phyloP scores from a whole-genome alignment of 2,113 vertebrate species.

The Chloropsis cyanopogon region DNA sequence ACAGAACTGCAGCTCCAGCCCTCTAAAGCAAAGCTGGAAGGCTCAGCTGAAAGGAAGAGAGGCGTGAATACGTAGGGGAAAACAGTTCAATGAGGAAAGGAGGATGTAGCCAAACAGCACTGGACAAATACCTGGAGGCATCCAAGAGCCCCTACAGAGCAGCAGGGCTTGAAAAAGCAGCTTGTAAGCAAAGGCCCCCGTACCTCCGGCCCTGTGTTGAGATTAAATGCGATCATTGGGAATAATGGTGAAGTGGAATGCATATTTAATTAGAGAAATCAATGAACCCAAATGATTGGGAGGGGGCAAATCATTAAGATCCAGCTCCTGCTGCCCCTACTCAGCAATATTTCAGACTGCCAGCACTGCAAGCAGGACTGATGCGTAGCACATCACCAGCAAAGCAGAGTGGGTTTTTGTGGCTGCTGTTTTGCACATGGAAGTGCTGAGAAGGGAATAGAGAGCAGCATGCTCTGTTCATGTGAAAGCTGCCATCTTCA shows the following conservation, averaged over 20 bases:
- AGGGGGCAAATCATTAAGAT: neutral
- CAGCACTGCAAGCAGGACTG: rapidly evolving
- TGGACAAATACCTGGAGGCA: neutral
- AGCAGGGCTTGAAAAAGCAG: neutral
- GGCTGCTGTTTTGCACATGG: neutral
- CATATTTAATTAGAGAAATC: slow-evolving; percentile 47
- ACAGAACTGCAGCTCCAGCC: neutral
- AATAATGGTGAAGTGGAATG: slow-evolving; percentile 19
- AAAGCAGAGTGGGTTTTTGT: neutral
- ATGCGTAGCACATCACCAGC: neutral
- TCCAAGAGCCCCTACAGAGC: neutral
- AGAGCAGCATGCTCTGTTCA: neutral
- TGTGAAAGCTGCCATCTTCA: neutral
- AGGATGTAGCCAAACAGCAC: neutral
- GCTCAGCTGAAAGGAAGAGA: neutral
- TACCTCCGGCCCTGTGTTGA: neutral
- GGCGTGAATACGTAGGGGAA: neutral
- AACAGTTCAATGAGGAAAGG: neutral
- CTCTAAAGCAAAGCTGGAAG: neutral
- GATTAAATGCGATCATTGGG: neutral
- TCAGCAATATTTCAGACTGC: neutral
- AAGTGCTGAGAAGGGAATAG: neutral
- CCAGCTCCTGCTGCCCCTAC: neutral
- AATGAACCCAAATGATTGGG: neutral
- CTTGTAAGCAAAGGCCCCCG: neutral